Evolutionary conservation across 2,797 vertebrate species (phyloP).

Genomic region (Rachycentron canadum): DNA sequence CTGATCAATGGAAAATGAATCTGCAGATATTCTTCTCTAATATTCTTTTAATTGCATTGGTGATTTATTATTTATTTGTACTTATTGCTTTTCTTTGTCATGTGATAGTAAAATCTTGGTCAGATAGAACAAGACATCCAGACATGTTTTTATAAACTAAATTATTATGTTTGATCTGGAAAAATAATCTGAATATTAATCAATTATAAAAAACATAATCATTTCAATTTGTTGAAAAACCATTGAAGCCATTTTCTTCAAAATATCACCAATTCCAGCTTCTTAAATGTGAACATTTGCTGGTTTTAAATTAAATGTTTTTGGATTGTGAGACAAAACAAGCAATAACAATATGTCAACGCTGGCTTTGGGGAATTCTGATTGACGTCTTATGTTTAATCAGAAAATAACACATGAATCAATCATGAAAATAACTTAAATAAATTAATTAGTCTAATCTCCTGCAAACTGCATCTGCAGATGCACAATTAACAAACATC

Average conservation of each 20-base stretch:
- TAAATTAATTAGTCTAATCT: no score
- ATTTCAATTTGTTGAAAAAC: no score
- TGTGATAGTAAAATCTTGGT: background rate
- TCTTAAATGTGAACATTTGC: background rate
- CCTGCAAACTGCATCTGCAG: background rate
- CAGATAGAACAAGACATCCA: background rate
- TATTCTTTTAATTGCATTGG: background rate
- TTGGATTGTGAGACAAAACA: background rate
- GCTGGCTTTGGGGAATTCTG: background rate
- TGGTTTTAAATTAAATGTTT: background rate
- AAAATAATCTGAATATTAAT: background rate
- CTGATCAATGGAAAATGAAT: background rate
- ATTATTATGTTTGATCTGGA: background rate
- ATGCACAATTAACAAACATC: conserved; percentile 72
- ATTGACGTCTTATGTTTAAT: background rate
- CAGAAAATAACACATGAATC: background rate
- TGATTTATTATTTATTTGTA: background rate
- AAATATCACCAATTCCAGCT: background rate
- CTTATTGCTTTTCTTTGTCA: background rate
- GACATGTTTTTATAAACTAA: background rate
- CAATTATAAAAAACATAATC: no score
- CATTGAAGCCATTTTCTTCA: background rate
- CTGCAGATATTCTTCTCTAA: background rate
- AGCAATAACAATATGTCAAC: background rate
- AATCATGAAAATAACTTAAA: background rate